Evolutionary conservation across 2,888 invertebrate genomes (phyloP).

Genomic region (Nasonia oneida): DNA sequence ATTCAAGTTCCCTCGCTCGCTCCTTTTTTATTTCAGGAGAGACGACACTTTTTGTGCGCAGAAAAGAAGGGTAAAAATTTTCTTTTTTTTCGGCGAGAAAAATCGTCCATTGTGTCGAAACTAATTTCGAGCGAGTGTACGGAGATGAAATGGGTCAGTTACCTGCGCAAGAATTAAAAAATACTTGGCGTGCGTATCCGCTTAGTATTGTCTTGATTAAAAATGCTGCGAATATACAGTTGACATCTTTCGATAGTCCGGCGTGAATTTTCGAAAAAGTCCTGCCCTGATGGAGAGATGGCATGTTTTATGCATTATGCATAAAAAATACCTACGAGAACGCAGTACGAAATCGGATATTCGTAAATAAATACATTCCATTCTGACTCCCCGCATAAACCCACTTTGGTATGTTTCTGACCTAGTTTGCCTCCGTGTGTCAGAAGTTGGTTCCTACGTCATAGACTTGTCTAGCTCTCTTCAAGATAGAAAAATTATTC

Average conservation of each 20-base stretch:
- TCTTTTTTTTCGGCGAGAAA: neutral
- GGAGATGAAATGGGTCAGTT: neutral
- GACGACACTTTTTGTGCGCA: neutral
- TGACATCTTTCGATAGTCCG: neutral
- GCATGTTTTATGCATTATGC: neutral
- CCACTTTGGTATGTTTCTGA: neutral
- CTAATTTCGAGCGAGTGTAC: neutral
- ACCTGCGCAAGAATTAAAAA: neutral
- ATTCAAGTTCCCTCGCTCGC: neutral
- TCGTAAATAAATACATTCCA: neutral
- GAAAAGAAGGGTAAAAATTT: neutral
- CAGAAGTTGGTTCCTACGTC: neutral
- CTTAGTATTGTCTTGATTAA: neutral
- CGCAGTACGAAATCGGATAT: neutral
- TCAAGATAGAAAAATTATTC: neutral
- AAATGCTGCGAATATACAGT: neutral
- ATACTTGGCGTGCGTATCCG: neutral
- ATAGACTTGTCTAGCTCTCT: neutral
- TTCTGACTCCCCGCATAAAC: neutral
- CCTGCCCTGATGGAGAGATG: neutral
- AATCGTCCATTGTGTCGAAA: conserved; percentile 4
- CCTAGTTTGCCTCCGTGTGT: neutral
- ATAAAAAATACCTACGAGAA: neutral
- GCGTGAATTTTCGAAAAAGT: neutral
- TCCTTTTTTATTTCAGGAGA: neutral